Percentiles rank a stretch among this genome's conserved stretches.
Evolutionary conservation across 1,140 invertebrate genomes (phyloP).

Genomic region (Pollicipes pollicipes): DNA sequence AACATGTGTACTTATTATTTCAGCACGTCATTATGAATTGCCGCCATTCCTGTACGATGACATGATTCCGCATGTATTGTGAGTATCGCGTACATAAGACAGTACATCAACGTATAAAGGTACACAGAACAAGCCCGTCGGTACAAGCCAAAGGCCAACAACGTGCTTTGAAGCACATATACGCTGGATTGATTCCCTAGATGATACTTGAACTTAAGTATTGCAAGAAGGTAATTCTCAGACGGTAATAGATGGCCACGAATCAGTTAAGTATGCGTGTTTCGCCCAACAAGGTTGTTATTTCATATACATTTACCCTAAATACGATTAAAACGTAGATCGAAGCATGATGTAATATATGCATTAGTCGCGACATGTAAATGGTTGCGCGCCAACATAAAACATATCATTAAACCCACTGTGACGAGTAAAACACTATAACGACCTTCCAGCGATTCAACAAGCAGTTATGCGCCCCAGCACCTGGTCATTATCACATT

Average conservation of each 20-base stretch:
- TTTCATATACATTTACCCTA: background rate
- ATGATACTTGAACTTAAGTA: no score
- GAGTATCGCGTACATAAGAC: background rate
- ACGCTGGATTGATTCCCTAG: background rate
- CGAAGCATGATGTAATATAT: background rate
- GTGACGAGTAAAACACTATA: no score
- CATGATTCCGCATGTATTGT: background rate
- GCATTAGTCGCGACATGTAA: background rate
- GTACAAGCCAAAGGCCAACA: background rate
- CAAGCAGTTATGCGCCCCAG: no score
- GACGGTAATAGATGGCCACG: background rate
- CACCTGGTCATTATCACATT: no score
- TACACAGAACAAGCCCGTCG: background rate
- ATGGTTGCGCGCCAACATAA: no score
- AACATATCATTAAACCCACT: no score
- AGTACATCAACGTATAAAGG: background rate
- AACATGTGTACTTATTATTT: no score
- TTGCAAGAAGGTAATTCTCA: background rate
- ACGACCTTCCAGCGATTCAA: no score
- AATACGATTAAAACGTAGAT: background rate
- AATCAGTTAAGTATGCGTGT: background rate
- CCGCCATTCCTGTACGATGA: no score
- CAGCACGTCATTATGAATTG: no score
- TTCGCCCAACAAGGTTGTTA: background rate
- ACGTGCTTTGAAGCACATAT: background rate